These are phyloP conservation scores for Calephelis nemesis DNA, from an alignment of 1,140 invertebrate species.

Conservation along the genomic window DNA sequence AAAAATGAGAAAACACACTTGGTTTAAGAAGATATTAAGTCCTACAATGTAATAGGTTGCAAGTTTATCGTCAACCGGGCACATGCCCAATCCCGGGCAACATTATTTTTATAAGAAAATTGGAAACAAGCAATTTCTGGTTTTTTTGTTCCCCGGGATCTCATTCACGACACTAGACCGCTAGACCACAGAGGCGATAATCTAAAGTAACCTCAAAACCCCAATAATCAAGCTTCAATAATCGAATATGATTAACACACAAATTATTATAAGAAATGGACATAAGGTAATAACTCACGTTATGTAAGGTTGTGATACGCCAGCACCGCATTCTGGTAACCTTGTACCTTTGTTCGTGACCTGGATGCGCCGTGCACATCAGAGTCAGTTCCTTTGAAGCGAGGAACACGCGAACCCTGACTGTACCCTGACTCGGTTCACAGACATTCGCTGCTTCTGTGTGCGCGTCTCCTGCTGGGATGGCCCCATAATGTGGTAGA, in stretches of 20 bases:
- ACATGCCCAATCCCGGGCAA: too few species aligned
- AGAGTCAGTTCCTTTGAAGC: conserved; percentile 61
- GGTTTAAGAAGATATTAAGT: too few species aligned
- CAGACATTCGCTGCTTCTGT: conserved; percentile 54
- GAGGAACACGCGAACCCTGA: conserved; percentile 52
- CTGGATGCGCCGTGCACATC: conserved; percentile 42
- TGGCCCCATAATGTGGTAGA: conserved; percentile 93
- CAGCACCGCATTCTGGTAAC: conserved; percentile 97
- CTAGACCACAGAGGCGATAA: too few species aligned
- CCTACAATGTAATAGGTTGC: too few species aligned
- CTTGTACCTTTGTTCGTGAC: conserved; percentile 93
- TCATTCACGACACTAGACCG: too few species aligned
- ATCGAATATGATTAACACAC: too few species aligned
- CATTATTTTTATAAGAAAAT: too few species aligned
- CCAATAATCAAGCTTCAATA: too few species aligned
- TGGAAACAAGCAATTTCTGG: too few species aligned
- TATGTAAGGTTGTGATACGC: conserved; percentile 93
- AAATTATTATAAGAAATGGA: background rate
- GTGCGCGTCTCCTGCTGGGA: conserved; percentile 85
- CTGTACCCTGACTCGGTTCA: conserved; percentile 27
- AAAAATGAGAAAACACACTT: background rate
- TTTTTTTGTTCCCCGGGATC: too few species aligned
- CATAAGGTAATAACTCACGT: conserved; percentile 79
- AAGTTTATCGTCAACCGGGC: too few species aligned
- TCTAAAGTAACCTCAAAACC: too few species aligned